Evolutionary conservation across 2,113 vertebrate species (phyloP).

Genomic region (Amblyornis subalaris): DNA sequence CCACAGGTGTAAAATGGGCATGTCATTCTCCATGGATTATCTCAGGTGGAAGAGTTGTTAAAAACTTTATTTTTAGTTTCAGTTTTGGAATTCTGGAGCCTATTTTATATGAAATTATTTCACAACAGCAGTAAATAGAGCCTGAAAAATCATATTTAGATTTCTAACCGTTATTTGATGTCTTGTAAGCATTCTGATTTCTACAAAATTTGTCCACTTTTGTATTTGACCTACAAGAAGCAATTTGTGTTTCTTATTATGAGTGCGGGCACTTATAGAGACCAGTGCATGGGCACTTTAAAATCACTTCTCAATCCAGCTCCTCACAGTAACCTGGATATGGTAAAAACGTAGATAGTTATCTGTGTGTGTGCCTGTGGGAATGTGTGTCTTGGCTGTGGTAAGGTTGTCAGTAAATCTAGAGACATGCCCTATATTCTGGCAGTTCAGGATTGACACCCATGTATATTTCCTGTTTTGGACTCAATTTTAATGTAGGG

Average conservation of each 20-base stretch:
- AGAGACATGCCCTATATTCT: slow-evolving; percentile 11
- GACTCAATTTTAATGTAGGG: neutral
- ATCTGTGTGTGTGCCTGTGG: neutral
- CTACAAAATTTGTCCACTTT: neutral
- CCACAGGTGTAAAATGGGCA: neutral
- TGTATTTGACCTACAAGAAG: neutral
- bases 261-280: neutral
- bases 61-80: neutral
- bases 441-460: neutral
- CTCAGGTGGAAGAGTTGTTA: neutral
- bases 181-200: neutral
- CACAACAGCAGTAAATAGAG: neutral
- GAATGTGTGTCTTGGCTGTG: slow-evolving; percentile 2
- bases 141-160: neutral
- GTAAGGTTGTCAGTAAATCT: slow-evolving; percentile 25
- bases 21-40: neutral
- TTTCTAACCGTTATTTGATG: neutral
- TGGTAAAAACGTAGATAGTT: neutral
- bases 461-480: neutral
- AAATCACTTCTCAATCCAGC: neutral
- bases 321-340: neutral
- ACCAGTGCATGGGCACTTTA: neutral
- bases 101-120: neutral
- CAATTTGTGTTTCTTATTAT: neutral
- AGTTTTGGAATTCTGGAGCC: neutral